Conservation (phyloP, 2,888 invertebrate genomes). For the Malthinus flaveolus region DNA sequence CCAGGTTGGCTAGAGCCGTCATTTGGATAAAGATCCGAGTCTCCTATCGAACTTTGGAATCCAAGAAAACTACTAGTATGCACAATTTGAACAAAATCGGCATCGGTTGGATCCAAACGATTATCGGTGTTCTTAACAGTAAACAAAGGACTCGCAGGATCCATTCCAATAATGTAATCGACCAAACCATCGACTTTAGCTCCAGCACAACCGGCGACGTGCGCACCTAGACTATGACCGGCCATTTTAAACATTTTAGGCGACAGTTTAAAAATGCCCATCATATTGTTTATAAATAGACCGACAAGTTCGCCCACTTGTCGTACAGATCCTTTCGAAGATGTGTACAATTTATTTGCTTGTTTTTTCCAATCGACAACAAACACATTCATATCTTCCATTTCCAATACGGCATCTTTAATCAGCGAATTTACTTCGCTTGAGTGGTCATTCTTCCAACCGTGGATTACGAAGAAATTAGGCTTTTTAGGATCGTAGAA, state of each 20-base stretch:
- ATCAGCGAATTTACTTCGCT: slow-evolving; percentile 13
- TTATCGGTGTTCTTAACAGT: slow-evolving; percentile 8
- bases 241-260: slow-evolving; percentile 14
- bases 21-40: slow-evolving; percentile 32
- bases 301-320: slow-evolving; percentile 23
- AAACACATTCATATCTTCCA: slow-evolving; percentile 22
- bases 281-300: slow-evolving; percentile 25
- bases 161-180: slow-evolving; percentile 30
- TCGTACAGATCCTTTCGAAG: slow-evolving; percentile 22
- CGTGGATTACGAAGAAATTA: slow-evolving; percentile 27
- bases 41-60: slow-evolving; percentile 29
- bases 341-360: slow-evolving; percentile 14
- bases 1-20: slow-evolving; percentile 30
- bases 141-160: slow-evolving; percentile 30
- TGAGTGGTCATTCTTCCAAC: slow-evolving; percentile 20
- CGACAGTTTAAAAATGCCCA: slow-evolving; percentile 9
- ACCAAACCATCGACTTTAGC: slow-evolving; percentile 21
- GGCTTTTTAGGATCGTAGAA: slow-evolving; percentile 11
- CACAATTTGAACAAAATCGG: slow-evolving; percentile 28
- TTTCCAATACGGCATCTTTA: slow-evolving; percentile 6
- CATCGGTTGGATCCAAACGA: slow-evolving; percentile 28
- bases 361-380: slow-evolving; percentile 24
- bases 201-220: slow-evolving; percentile 30
- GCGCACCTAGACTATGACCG: slow-evolving; percentile 33
- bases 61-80: slow-evolving; percentile 30